A percentile compares a stretch with the other conserved stretches of the same genome.
These are phyloP conservation scores for Agrypnia vestita DNA, from an alignment of 1,140 invertebrate species.

Conservation along the genomic window DNA sequence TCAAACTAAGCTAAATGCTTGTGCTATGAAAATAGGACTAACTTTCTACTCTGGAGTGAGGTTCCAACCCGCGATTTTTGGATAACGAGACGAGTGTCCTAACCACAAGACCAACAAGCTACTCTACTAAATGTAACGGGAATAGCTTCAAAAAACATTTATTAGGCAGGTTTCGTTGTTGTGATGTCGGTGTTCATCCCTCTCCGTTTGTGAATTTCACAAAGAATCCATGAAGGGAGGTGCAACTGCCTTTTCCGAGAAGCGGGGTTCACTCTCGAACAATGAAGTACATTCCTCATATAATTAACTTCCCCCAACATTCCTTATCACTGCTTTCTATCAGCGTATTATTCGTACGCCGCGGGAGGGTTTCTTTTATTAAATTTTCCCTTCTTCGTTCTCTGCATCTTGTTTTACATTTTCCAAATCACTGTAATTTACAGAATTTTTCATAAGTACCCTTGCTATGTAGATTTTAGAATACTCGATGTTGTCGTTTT, in stretches of 20 bases:
- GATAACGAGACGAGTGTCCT: too few relatives aligned
- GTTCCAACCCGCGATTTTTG: too few relatives aligned
- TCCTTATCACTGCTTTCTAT: constrained; percentile 33
- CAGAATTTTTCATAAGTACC: constrained; percentile 4
- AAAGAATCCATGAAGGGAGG: too few relatives aligned
- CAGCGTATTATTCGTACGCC: constrained; percentile 22
- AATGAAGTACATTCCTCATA: constrained; percentile 35
- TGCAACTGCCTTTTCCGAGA: background rate
- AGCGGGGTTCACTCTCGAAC: background rate
- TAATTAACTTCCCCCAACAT: constrained; percentile 31
- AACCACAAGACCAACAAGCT: too few relatives aligned
- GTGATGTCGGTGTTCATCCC: too few relatives aligned
- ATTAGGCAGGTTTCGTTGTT: too few relatives aligned
- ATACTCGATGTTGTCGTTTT: too few relatives aligned
- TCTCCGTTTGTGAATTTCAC: background rate
- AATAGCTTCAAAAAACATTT: too few relatives aligned
- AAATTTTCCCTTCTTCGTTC: constrained; percentile 25
- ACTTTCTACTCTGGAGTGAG: too few relatives aligned
- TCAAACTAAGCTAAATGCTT: too few relatives aligned
- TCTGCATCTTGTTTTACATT: constrained; percentile 34
- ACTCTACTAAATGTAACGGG: too few relatives aligned
- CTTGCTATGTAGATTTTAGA: background rate
- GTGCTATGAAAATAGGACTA: too few relatives aligned
- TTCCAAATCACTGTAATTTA: constrained; percentile 29
- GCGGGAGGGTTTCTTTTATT: constrained; percentile 35